Base-by-base conservation (phyloP, 2,888 invertebrate genomes). In the Phortica magna region DNA sequence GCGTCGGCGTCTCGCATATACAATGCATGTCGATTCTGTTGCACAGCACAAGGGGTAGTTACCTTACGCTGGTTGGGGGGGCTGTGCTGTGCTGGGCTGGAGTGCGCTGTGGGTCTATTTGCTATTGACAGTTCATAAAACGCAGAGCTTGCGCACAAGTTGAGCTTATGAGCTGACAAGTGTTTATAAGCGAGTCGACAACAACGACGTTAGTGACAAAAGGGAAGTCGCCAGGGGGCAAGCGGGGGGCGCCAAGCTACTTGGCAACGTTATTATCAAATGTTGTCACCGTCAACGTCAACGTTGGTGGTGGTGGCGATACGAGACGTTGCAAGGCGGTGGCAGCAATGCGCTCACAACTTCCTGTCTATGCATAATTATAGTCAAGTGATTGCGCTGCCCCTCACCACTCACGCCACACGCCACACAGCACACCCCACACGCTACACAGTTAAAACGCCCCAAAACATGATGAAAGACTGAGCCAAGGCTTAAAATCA, bases 371-470 rank as follows among this genome's bases (percentile, higher is more conserved):
- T 74, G 74, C 74, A 78, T 53, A 53, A 53, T 53, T 53, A 53
- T 53, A n/a, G 53, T 7, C 53, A 53, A 53, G 53, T 53, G 10
- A 6, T 10, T n/a, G n/a, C 7, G 53, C 53, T 6, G 10, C 10
- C 0, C 10, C 31, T n/a, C 43, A 19, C 22, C 31, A 31, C 31
- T 64, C 70, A 55, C 73, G 76, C 79, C 59, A 83, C 78, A 81
- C 77, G 81, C 81, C 83, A 81, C 80, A 73, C 80, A 79, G 74
- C 68, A 55, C 55, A 55, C 14, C 2, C 2, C n/a, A 14, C 12
- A 55, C 12, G 7, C 55, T 5, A n/a, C 3, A 31, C 31, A 31
- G 31, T 31, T 31, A 31, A 31, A 31, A 31, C 31, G 31, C 31
- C 31, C 31, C 31, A 31, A 31, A 31, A 31, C 31, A 31, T 31